These are phyloP conservation scores for Pachydiplax longipennis DNA, from an alignment of 2,888 invertebrate genomes.

Conservation along the genomic window DNA sequence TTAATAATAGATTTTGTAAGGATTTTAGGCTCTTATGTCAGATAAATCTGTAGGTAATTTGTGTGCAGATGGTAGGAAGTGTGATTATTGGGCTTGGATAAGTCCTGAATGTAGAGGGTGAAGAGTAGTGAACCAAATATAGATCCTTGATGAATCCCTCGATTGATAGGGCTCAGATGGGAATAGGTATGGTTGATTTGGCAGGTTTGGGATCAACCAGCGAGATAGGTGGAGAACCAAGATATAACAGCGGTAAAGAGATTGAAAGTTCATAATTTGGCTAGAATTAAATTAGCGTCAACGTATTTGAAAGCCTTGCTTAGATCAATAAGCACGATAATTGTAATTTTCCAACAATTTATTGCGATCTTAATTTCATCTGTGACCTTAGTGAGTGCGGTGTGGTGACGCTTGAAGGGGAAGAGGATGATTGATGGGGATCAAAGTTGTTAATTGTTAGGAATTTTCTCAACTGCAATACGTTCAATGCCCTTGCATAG, in stretches of 20 bases:
- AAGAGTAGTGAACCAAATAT: background rate
- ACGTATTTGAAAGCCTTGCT: too few species aligned
- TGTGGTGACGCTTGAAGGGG: too few species aligned
- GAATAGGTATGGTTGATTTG: background rate
- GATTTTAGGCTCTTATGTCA: background rate
- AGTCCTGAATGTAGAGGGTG: background rate
- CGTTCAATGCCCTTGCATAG: too few species aligned
- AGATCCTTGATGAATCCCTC: background rate
- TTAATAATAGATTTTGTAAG: background rate
- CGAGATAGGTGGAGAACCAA: background rate
- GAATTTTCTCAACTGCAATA: too few species aligned
- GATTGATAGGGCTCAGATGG: background rate
- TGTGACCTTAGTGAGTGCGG: too few species aligned
- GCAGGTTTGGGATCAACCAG: background rate
- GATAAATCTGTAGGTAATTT: background rate
- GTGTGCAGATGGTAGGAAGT: background rate
- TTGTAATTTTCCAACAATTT: too few species aligned
- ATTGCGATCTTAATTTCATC: too few species aligned
- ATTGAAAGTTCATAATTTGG: background rate
- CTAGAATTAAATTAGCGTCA: too few species aligned
- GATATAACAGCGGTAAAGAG: background rate
- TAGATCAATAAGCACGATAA: too few species aligned
- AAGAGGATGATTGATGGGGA: too few species aligned
- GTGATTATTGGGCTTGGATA: background rate
- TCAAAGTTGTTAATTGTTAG: too few species aligned